Evolutionary conservation across 2,797 vertebrate genomes (phyloP).

Genomic region (Channallabes apus): DNA sequence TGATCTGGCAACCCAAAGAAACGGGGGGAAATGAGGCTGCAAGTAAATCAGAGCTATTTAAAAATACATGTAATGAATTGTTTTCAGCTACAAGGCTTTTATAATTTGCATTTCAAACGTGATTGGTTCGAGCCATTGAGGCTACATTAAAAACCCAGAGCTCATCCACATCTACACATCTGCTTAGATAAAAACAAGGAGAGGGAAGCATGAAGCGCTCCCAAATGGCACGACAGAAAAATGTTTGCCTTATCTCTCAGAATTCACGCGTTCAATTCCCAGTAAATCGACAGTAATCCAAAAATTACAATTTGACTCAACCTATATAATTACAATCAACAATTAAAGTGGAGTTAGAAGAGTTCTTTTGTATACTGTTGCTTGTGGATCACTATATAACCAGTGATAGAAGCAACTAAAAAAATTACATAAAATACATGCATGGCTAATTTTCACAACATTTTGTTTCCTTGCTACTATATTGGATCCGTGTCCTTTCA

Average conservation of each 20-base stretch:
- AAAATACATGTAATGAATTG: neutral
- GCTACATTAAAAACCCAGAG: neutral
- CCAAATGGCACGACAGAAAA: neutral
- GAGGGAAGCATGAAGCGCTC: neutral
- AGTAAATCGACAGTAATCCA: neutral
- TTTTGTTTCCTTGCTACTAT: constrained; percentile 5
- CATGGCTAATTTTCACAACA: neutral
- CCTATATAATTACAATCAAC: neutral
- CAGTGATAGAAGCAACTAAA: neutral
- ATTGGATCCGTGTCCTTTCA: neutral
- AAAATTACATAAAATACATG: neutral
- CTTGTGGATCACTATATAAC: neutral
- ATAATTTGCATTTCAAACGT: neutral
- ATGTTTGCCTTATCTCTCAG: neutral
- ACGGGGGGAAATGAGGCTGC: neutral
- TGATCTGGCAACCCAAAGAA: too few relatives aligned
- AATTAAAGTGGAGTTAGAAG: neutral
- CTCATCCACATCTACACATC: neutral
- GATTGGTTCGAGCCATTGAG: neutral
- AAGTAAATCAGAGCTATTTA: neutral
- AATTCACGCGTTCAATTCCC: neutral
- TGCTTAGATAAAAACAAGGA: neutral
- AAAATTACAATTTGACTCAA: neutral
- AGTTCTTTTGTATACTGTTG: neutral
- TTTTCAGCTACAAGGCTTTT: neutral